Conservation (phyloP, 2,888 invertebrate genomes). For the Erynnis tages region DNA sequence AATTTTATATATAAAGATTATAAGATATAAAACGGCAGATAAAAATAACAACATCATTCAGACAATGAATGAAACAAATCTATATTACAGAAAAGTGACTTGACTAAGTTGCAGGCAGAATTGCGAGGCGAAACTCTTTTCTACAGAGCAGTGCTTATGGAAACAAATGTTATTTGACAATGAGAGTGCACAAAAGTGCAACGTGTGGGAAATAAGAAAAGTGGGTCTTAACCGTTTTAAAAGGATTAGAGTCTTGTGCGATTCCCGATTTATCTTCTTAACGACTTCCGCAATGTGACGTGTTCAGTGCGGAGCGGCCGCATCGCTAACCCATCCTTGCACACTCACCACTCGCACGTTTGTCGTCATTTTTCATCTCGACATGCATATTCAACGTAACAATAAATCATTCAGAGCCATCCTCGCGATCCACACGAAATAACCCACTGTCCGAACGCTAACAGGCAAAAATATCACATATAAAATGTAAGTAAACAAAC, state of each 20-base stretch:
- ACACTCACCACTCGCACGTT: conserved; percentile 59
- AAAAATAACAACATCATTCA: neutral
- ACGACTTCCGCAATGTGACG: conserved; percentile 68
- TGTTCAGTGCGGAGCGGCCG: conserved; percentile 40
- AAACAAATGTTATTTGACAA: conserved; percentile 17
- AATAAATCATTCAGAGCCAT: conserved; percentile 74
- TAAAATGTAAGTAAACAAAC: conserved; percentile 72
- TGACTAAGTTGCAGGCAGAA: neutral
- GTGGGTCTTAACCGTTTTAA: conserved; percentile 42
- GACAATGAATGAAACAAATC: conserved; percentile 10
- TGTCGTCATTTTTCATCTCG: conserved; percentile 77
- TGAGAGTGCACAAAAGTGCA: conserved; percentile 5
- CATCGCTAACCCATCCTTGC: conserved; percentile 42
- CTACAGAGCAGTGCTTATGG: neutral
- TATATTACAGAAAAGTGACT: neutral
- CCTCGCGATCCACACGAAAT: conserved; percentile 63
- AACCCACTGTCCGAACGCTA: conserved; percentile 67
- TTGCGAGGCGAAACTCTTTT: neutral
- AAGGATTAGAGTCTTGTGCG: conserved; percentile 64
- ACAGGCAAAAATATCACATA: conserved; percentile 62
- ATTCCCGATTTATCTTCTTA: conserved; percentile 71
- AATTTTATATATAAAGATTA: no score
- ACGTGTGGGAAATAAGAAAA: conserved; percentile 10
- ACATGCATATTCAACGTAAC: conserved; percentile 79
- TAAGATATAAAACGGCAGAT: no score